A percentile compares a stretch with the other conserved stretches of the same genome.
phyloP scores from a whole-genome alignment of 2,888 invertebrate genomes.

The Pyrrhosoma nymphula region DNA sequence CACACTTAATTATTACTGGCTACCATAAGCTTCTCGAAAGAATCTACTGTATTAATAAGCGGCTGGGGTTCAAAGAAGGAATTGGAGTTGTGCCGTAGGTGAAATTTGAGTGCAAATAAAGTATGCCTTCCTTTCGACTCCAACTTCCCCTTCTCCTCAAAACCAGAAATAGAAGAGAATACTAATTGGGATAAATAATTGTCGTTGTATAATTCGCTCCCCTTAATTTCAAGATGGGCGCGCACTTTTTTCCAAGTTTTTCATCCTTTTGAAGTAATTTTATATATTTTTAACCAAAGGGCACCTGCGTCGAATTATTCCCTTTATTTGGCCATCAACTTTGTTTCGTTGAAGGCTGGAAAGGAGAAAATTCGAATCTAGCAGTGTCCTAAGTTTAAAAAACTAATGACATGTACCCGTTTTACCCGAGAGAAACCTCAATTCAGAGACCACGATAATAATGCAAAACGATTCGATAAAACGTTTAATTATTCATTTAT shows the following conservation, averaged over 20 bases:
- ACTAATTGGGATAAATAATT: slow-evolving; percentile 38
- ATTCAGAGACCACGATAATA: slow-evolving; percentile 72
- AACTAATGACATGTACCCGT: slow-evolving; percentile 72
- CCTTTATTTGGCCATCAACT: not conserved
- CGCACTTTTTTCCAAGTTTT: slow-evolving; percentile 50
- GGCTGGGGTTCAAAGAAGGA: not conserved
- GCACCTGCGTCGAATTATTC: slow-evolving; percentile 54
- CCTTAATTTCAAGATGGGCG: slow-evolving; percentile 56
- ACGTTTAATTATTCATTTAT: slow-evolving; percentile 52
- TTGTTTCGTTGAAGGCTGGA: not conserved
- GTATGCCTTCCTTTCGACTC: not conserved
- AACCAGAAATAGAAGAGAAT: not conserved
- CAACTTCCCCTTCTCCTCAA: not conserved
- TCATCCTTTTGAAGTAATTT: slow-evolving; percentile 58
- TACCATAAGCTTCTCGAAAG: not conserved
- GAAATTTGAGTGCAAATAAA: not conserved
- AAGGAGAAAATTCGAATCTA: slow-evolving; percentile 38
- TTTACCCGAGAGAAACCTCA: slow-evolving; percentile 72
- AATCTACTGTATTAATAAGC: not conserved
- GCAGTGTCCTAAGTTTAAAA: slow-evolving; percentile 68
- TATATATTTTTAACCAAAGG: slow-evolving; percentile 55
- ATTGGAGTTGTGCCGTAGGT: not conserved
- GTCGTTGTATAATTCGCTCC: not conserved
- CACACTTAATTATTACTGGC: no score
- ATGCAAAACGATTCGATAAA: slow-evolving; percentile 68